Evolutionary conservation across 2,888 invertebrate species (phyloP), one percentile per base, ranked within the genome.

Genomic region (Caenorhabditis macrosperma): DNA sequence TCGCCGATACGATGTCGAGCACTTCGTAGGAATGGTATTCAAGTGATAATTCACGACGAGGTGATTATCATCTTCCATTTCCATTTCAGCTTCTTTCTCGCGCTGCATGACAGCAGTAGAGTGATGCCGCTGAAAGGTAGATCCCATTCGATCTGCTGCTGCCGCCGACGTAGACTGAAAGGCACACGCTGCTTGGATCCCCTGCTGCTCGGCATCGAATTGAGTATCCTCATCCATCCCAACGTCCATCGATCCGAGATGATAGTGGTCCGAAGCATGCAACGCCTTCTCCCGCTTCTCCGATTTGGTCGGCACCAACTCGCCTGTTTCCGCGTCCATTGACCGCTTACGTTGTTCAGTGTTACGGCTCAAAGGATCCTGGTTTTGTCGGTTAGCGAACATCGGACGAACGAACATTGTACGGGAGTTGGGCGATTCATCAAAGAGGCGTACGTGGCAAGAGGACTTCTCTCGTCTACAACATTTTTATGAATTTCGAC

Each of bases 1-100:
- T 26, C 81, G 33, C 10, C 80, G 75, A 57, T 63, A 84, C 12
- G 77, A 75, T 1, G 66, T 55, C n/a, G 80, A 82, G 33, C 74
- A 75, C 0, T 2, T 12, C 10, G 52, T 20, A 1, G 22, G 20
- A 1, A 63, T 26, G 5, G 76, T 72, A 1, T 59, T 44, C n/a
- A 83, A 46, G 10, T 64, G 71, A 30, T 83, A 83, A 10, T 48
- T 12, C 6, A 74, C 64, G 10, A 59, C 17, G 1, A 41, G 55
- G 22, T 60, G 35, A 17, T 22, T 22, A 0, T 59, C 26, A 15
- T 30, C 30, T 20, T 41, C 26, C 20, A 54, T 24, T 3, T 24
- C 28, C 0, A 33, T 59, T 5, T 24, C 50, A n/a, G 20, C n/a
- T 6, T 50, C 50, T 2, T 5, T 22, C 5, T 24, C 17, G 7